Evolutionary conservation across 2,113 vertebrate species (phyloP), one percentile per base, ranked within the genome.

Genomic region (Mobula hypostoma): DNA sequence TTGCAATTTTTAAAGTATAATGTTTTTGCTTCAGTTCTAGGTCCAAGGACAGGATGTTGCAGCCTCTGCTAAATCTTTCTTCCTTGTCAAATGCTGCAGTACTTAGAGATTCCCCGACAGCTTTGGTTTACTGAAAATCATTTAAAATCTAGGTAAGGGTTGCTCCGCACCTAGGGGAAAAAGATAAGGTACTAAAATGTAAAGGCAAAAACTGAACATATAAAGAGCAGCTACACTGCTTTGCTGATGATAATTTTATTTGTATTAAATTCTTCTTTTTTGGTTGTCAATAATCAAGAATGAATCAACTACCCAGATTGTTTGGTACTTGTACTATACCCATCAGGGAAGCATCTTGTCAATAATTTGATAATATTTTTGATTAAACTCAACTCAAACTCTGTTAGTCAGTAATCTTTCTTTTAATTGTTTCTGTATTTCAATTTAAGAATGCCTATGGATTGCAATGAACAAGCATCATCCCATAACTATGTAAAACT

Each of bases 401-500:
- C 48, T n/a, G 21, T 70, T n/a, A 32, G 8, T 63, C 17, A 88
- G 32, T 36, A 17, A 27, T 19, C 56, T 12, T 63, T 72, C 88
- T 92, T 72, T 92, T 48, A 70, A 92, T 92, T 92, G 85, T 88
- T 88, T n/a, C 85, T 66, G 32, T 21, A 68, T 68, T 68, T 91
- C 88, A 40, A 36, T 92, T 92, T 92, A 70, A 70, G 88, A 63
- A 8, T 92, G 88, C 88, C 88, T 70, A 66, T 92, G 88, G 61
- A 40, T 87, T 29, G 58, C 56, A 21, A 87, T 87, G 83, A 61
- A 61, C 56, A 58, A 61, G 83, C 24, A 87, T 9, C 12, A 21
- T 87, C 7, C 66, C 32, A 3, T 21, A 36, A n/a, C 36, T 24
- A 36, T 19, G 15, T 40, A 63, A 92, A 70, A 12, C 12, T 91